phyloP scores from a whole-genome alignment of 92 coral and sea anemone species.

The Muricea muricata region DNA sequence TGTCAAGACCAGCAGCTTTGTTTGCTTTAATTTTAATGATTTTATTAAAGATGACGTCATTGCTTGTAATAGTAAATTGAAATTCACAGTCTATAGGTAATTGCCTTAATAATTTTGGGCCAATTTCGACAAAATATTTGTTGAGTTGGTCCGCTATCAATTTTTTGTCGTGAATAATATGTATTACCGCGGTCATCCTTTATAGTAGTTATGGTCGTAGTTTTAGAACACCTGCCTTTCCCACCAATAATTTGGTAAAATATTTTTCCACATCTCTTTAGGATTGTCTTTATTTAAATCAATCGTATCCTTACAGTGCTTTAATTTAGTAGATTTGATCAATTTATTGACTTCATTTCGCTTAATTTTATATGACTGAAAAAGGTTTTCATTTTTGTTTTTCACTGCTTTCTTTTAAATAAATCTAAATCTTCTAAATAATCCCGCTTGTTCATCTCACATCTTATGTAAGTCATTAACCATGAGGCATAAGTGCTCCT shows the following conservation, averaged over 20 bases:
- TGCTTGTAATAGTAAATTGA: background rate
- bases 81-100: background rate
- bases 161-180: background rate
- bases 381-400: background rate
- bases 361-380: background rate
- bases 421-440: no score
- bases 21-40: background rate
- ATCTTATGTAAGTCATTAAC: background rate
- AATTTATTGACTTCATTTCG: slow-evolving; percentile 4
- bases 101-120: no score
- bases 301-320: background rate
- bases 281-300: slow-evolving; percentile 14
- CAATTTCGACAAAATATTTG: no score
- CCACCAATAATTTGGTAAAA: no score
- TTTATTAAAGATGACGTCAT: background rate
- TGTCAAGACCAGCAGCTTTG: no score
- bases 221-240: no score
- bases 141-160: background rate
- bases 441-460: slow-evolving; percentile 20
- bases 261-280: slow-evolving; percentile 37
- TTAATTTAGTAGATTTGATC: background rate
- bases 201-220: background rate
- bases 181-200: background rate
- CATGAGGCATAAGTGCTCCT: background rate
- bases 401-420: slow-evolving; percentile 16